These are phyloP conservation scores for Branchellion lobata DNA, from an alignment of 2,888 invertebrate genomes.

Conservation along the genomic window DNA sequence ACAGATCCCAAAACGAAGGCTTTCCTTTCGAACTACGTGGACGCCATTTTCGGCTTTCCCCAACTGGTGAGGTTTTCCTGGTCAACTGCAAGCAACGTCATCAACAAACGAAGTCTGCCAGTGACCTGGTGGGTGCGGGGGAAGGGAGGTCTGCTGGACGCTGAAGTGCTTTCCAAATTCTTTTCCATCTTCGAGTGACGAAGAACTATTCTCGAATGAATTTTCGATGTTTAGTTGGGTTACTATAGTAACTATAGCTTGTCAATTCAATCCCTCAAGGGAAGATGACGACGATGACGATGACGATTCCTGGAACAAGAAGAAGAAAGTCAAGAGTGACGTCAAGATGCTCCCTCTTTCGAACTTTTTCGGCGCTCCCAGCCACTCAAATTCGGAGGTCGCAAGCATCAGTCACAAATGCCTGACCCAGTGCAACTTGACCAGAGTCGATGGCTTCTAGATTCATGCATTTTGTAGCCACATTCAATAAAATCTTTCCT, in stretches of 20 bases:
- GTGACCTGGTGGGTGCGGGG: slow-evolving; percentile 59
- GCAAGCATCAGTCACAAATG: not conserved
- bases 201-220: not conserved
- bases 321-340: not conserved
- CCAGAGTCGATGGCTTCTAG: not conserved
- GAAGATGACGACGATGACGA: slow-evolving; percentile 24
- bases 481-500: too few species aligned
- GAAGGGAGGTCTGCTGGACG: not conserved
- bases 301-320: not conserved
- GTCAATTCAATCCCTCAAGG: not conserved
- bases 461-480: not conserved
- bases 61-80: slow-evolving; percentile 92
- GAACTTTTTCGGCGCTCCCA: not conserved
- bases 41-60: slow-evolving; percentile 91
- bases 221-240: not conserved
- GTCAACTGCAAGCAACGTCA: slow-evolving; percentile 84
- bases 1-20: slow-evolving; percentile 89
- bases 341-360: not conserved
- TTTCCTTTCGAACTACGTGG: slow-evolving; percentile 78
- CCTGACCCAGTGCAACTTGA: not conserved
- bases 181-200: too few species aligned
- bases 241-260: not conserved
- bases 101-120: slow-evolving; percentile 70
- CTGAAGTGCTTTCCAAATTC: not conserved
- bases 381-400: not conserved